Conservation (phyloP, 2,888 invertebrate genomes). For the Eurois occulta region DNA sequence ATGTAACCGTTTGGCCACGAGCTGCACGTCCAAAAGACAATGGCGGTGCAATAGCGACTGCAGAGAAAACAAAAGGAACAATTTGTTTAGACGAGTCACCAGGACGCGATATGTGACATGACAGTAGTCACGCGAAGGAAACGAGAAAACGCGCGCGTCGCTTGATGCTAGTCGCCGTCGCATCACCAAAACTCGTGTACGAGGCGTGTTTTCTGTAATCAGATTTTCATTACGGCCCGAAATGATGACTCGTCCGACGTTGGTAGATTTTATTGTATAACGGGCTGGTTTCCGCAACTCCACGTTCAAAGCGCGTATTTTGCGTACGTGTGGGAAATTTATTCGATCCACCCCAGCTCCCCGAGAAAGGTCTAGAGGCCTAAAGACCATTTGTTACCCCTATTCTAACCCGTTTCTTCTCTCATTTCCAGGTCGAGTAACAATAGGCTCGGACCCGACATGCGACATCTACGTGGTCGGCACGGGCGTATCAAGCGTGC, state of each 20-base stretch:
- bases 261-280: too few relatives aligned
- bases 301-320: too few relatives aligned
- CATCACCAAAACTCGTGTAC: not conserved
- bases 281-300: too few relatives aligned
- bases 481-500: constrained; percentile 95
- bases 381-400: not conserved
- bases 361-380: too few relatives aligned
- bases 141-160: not conserved
- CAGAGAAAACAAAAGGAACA: not conserved
- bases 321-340: too few relatives aligned
- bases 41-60: not conserved
- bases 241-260: not conserved
- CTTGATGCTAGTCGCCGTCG: not conserved
- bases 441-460: constrained; percentile 94
- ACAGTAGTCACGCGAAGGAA: not conserved
- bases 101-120: not conserved
- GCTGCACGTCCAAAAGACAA: not conserved
- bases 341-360: too few relatives aligned
- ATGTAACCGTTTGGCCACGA: not conserved
- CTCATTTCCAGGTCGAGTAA: constrained; percentile 93
- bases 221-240: not conserved
- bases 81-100: not conserved
- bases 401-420: not conserved
- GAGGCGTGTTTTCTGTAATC: not conserved
- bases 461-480: constrained; percentile 96